Evolutionary conservation across 2,888 invertebrate species (phyloP), one percentile per base, ranked within the genome.

Genomic region (Andrena bicolor): DNA sequence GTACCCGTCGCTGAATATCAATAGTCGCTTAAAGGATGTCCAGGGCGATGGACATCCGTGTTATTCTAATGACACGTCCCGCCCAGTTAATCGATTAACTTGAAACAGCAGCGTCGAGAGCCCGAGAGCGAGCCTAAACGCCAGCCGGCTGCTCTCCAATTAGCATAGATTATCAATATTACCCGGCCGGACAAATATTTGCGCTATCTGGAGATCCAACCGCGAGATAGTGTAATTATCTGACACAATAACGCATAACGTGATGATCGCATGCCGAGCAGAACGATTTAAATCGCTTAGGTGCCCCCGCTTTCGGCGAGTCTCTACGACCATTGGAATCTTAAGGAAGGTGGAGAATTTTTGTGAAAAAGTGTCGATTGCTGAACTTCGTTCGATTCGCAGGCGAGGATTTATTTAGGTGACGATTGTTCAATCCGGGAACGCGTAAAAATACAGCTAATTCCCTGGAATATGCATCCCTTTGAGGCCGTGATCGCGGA

Each of bases 141-240:
- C 49, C 60, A 28, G 51, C 48, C 51, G n/a, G 60, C 53, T 32
- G 58, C 66, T 61, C 23, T 68, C 48, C 73, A 81, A 81, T 79
- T 80, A 82, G 66, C 82, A 74, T 71, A 58, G 70, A 80, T 82
- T 80, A 82, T 75, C 80, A 66, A 82, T 82, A 82, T 82, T 82
- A 82, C 28, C 58, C 56, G 32, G 16, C 53, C 10, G 63, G 71
- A 26, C 82, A 79, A 82, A 82, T 82, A 80, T 82, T 82, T 82
- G 71, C 64, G 49, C 63, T 80, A 66, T 70, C 74, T 49, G 10
- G 56, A 75, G 70, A 71, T 79, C 69, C 48, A 10, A 6, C 48
- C 35, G 53, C 60, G 7, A 64, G 56, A 77, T 68, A 32, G 26
- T 16, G 32, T 30, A 69, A 79, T 73, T 79, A 78, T 73, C 64